phyloP scores from a whole-genome alignment of 2,888 invertebrate species.

The Octodonta nipae region DNA sequence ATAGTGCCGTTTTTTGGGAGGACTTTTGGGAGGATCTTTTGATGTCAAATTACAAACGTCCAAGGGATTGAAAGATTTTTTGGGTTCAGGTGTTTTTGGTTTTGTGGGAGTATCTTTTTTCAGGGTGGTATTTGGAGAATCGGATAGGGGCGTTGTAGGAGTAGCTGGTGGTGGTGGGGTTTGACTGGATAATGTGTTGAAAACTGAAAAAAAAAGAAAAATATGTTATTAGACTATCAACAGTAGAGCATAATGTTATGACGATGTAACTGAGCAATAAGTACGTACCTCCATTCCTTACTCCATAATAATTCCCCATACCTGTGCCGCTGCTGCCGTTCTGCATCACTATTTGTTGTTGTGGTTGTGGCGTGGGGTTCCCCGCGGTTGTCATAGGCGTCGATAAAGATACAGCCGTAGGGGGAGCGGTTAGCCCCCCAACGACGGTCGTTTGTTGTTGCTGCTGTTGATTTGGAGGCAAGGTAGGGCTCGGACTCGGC shows the following conservation, averaged over 20 bases:
- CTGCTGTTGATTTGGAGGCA: constrained; percentile 13
- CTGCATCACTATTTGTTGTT: constrained; percentile 9
- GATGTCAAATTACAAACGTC: constrained; percentile 50
- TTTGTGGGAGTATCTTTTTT: constrained; percentile 5
- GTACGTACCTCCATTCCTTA: constrained; percentile 10
- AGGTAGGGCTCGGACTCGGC: constrained; percentile 31
- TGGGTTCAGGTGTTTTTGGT: constrained; percentile 17
- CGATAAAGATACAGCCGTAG: constrained; percentile 12
- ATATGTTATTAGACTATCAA: too few species aligned
- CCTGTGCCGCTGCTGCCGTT: constrained; percentile 5
- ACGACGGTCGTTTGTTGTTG: constrained; percentile 8
- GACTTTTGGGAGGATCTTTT: constrained; percentile 41
- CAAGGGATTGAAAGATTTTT: constrained; percentile 46
- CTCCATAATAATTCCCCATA: constrained; percentile 7
- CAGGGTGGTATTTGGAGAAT: constrained; percentile 5
- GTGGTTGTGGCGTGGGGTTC: constrained; percentile 8
- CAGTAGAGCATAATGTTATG: too few species aligned
- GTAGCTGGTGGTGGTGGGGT: neutral
- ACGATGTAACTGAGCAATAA: too few species aligned
- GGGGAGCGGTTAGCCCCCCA: constrained; percentile 14
- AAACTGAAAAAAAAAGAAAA: constrained; percentile 3
- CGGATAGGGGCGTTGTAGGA: neutral
- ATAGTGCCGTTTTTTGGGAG: constrained; percentile 30
- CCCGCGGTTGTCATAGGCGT: constrained; percentile 10
- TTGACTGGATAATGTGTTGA: constrained; percentile 2